These are phyloP conservation scores for Protobothrops flavoviridis DNA, from an alignment of 2,113 vertebrate species.

Conservation along the genomic window DNA sequence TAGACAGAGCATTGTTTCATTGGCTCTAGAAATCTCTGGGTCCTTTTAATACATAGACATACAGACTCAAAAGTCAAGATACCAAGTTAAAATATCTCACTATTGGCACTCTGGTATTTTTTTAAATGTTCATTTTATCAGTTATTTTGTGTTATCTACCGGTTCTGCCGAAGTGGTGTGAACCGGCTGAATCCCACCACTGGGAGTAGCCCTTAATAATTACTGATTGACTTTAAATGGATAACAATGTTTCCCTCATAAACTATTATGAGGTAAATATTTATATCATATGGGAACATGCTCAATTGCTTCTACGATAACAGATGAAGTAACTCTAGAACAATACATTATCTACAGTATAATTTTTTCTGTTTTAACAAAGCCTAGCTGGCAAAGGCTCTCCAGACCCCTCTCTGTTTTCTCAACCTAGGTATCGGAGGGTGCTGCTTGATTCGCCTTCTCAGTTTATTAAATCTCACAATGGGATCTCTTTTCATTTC, in stretches of 20 bases:
- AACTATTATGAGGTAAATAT: background rate
- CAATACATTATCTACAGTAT: background rate
- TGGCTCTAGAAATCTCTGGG: background rate
- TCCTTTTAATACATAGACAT: background rate
- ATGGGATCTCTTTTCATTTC: background rate
- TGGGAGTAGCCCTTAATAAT: background rate
- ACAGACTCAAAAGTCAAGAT: background rate
- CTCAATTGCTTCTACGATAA: slow-evolving; percentile 3
- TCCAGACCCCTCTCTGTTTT: background rate
- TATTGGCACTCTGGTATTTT: background rate
- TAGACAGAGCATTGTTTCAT: background rate
- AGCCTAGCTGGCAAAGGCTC: background rate
- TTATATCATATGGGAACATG: background rate
- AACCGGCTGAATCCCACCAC: no score
- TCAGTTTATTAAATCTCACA: background rate
- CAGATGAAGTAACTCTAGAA: background rate
- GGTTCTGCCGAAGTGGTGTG: no score
- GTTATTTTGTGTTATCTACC: background rate
- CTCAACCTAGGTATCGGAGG: background rate
- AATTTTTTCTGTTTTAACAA: background rate
- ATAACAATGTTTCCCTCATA: background rate
- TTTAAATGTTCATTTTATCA: background rate
- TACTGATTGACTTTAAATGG: background rate
- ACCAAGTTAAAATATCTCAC: background rate
- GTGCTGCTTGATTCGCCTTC: background rate